Evolutionary conservation across 1,140 invertebrate species (phyloP).

Genomic region (Cardiocondyla obscurior): DNA sequence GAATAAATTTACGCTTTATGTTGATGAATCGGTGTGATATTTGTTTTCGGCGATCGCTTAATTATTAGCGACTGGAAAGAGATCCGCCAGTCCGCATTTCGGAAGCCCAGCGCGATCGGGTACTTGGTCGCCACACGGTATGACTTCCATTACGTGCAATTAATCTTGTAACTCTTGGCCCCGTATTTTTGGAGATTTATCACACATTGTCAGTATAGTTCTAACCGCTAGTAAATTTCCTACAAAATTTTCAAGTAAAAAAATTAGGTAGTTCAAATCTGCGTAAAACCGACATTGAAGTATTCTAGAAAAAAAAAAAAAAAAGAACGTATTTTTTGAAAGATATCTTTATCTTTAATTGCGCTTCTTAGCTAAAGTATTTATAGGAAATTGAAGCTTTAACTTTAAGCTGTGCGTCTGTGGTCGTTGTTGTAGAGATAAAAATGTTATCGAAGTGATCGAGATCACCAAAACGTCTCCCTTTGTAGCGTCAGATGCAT

Average conservation of each 20-base stretch:
- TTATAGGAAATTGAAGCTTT: neutral
- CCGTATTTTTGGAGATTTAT: neutral
- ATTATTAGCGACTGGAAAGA: conserved; percentile 76
- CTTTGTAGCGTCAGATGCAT: neutral
- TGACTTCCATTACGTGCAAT: conserved; percentile 61
- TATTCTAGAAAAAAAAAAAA: too few species aligned
- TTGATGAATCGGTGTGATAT: neutral
- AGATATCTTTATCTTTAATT: neutral
- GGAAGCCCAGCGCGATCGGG: conserved; percentile 79
- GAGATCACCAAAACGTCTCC: neutral
- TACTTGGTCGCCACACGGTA: conserved; percentile 75
- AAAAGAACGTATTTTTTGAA: neutral
- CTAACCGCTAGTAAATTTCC: neutral
- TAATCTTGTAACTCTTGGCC: neutral
- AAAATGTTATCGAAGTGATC: neutral
- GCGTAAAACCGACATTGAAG: neutral
- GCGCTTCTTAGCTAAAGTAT: too few species aligned
- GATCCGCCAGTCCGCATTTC: conserved; percentile 78
- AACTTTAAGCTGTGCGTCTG: neutral
- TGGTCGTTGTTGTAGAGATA: neutral
- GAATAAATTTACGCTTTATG: neutral
- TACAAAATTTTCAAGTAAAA: neutral
- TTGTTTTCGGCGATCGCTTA: conserved; percentile 41
- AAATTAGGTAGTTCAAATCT: neutral
- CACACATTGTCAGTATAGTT: neutral